These are phyloP conservation scores for Charina bottae DNA, from an alignment of 2,113 vertebrate species.

Conservation along the genomic window DNA sequence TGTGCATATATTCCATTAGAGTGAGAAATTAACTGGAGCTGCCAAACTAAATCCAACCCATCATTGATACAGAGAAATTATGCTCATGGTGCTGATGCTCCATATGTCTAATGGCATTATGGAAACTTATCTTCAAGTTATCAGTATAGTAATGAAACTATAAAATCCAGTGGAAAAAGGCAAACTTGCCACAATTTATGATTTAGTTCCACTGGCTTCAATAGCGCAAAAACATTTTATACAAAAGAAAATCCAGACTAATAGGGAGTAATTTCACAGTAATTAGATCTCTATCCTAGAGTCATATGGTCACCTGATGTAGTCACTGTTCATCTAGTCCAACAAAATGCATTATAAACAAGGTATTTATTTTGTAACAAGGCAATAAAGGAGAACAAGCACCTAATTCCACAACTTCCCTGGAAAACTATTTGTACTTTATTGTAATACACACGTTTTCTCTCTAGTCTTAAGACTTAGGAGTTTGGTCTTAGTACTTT, in stretches of 20 bases:
- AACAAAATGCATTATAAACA: not conserved
- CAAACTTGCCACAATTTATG: not conserved
- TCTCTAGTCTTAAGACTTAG: not conserved
- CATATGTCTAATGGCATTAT: not conserved
- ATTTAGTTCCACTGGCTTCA: not conserved
- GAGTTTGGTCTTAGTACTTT: not conserved
- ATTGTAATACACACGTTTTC: not conserved
- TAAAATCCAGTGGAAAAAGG: not conserved
- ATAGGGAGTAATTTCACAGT: not conserved
- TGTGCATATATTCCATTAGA: not conserved
- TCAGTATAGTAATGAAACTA: not conserved
- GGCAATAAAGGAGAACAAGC: not conserved
- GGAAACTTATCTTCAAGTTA: slow-evolving; percentile 3
- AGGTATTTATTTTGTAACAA: not conserved
- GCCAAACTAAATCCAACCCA: not conserved
- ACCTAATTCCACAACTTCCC: not conserved
- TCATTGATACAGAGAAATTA: not conserved
- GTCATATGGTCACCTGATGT: not conserved
- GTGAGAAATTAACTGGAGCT: not conserved
- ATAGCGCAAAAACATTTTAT: not conserved
- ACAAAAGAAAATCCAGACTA: not conserved
- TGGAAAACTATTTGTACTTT: not conserved
- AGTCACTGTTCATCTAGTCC: not conserved
- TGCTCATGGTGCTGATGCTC: not conserved
- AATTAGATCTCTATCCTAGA: not conserved